These are phyloP conservation scores for Urocolius indicus DNA, from an alignment of 2,113 vertebrate species.

Conservation along the genomic window DNA sequence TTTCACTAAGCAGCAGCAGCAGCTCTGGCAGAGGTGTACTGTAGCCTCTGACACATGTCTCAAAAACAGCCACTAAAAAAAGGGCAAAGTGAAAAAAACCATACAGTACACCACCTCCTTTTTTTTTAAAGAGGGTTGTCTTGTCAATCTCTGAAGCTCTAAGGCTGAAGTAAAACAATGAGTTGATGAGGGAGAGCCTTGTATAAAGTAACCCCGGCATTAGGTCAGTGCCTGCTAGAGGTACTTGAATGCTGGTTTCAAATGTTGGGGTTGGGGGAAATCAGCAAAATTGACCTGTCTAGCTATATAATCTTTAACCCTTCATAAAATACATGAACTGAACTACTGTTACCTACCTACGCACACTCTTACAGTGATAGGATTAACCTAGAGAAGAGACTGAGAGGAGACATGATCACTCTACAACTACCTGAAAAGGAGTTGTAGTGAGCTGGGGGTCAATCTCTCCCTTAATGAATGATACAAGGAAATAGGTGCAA, in stretches of 20 bases:
- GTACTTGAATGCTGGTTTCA: not conserved
- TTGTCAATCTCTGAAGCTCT: not conserved
- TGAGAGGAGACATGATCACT: no score
- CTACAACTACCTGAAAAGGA: no score
- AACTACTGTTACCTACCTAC: not conserved
- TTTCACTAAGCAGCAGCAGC: not conserved
- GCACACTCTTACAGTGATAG: not conserved
- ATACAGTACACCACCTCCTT: not conserved
- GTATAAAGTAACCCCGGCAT: not conserved
- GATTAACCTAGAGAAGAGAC: no score
- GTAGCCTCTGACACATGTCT: not conserved
- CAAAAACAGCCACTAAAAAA: not conserved
- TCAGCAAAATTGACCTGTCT: not conserved
- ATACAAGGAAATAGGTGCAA: no score
- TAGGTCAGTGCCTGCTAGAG: not conserved
- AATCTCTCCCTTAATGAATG: no score
- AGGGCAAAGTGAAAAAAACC: not conserved
- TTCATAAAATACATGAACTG: not conserved
- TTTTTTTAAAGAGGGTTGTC: not conserved
- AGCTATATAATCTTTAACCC: not conserved
- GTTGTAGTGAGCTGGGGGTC: no score
- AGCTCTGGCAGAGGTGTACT: not conserved
- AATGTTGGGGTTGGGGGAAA: not conserved
- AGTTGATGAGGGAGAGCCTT: not conserved
- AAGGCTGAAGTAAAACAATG: not conserved